These are phyloP conservation scores for Punctoribates punctum DNA, from an alignment of 2,888 invertebrate species.

Conservation along the genomic window DNA sequence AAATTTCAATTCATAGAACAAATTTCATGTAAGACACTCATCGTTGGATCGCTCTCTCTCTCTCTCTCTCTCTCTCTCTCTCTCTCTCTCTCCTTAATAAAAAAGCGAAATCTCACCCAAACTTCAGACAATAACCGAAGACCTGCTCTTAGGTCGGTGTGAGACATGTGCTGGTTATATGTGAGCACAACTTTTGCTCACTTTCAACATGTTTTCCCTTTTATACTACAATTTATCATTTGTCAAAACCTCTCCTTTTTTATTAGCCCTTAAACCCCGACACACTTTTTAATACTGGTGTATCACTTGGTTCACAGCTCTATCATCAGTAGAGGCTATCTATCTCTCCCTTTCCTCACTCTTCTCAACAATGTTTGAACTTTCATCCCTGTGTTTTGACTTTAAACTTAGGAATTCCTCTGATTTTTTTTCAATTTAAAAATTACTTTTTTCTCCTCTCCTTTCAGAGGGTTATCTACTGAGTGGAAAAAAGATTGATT, in stretches of 20 bases:
- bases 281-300: slow-evolving; percentile 24
- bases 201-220: slow-evolving; percentile 36
- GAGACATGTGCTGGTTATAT: background rate
- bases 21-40: too few relatives aligned
- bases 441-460: slow-evolving; percentile 9
- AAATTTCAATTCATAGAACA: too few relatives aligned
- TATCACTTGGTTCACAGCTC: background rate
- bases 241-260: slow-evolving; percentile 30
- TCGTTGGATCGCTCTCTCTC: too few relatives aligned
- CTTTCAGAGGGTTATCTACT: background rate
- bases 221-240: slow-evolving; percentile 29
- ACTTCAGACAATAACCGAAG: too few relatives aligned
- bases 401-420: background rate
- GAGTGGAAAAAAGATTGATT: background rate
- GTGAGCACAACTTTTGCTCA: background rate
- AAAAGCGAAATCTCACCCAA: too few relatives aligned
- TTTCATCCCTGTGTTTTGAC: background rate
- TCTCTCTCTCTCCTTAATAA: background rate
- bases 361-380: background rate
- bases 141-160: background rate
- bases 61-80: too few relatives aligned
- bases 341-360: slow-evolving; percentile 3
- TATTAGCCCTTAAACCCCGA: slow-evolving; percentile 26
- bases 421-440: slow-evolving; percentile 29
- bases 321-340: background rate